phyloP scores from a whole-genome alignment of 2,797 vertebrate species.

The Pangasius krempfi region DNA sequence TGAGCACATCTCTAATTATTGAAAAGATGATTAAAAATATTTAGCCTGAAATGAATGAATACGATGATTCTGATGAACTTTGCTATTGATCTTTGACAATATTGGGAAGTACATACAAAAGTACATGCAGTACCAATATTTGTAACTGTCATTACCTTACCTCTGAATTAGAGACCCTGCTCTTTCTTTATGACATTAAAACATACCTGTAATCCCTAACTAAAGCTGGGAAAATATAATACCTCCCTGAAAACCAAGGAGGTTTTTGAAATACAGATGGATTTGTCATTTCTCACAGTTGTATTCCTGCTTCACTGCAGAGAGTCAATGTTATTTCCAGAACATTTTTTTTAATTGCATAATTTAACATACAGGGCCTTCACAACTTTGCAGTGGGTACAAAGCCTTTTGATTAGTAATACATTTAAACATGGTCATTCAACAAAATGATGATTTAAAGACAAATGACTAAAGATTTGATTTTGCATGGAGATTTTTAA shows the following conservation, averaged over 20 bases:
- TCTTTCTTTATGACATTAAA: too few species aligned
- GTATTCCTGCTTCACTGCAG: background rate
- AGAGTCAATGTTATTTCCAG: background rate
- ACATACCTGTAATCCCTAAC: background rate
- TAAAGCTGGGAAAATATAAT: background rate
- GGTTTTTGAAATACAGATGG: background rate
- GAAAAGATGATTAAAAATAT: background rate
- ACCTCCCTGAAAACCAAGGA: background rate
- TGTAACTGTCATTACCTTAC: background rate
- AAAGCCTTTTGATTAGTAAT: background rate
- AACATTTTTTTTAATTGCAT: background rate
- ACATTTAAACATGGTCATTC: background rate
- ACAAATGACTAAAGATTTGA: background rate
- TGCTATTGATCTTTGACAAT: background rate
- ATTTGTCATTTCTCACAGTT: background rate
- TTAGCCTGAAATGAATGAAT: background rate
- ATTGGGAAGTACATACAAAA: background rate
- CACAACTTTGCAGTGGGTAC: background rate
- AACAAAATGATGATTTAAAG: background rate
- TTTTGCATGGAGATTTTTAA: background rate
- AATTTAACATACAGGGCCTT: background rate
- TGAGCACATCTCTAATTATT: slow-evolving; percentile 33
- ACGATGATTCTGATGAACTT: background rate
- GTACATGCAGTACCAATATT: background rate
- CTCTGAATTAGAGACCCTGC: background rate